Evolutionary conservation across 2,113 vertebrate genomes (phyloP).

Genomic region (Fukomys damarensis): DNA sequence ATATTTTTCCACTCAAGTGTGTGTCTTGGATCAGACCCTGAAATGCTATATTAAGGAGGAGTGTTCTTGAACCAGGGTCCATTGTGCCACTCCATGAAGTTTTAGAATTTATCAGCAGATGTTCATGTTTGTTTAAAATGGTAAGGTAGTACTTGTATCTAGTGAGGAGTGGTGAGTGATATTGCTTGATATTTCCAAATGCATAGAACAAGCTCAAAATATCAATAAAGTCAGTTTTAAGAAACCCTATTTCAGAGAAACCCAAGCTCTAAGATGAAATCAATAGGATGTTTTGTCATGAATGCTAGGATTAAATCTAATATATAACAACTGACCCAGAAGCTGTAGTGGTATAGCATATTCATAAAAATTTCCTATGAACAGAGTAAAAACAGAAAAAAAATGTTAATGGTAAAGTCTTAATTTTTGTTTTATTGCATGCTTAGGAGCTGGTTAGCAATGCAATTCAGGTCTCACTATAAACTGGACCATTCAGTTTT

Average conservation of each 20-base stretch:
- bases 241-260: background rate
- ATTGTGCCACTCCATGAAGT: background rate
- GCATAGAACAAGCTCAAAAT: background rate
- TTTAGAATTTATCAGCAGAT: background rate
- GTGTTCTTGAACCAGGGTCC: rapidly evolving
- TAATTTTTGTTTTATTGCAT: background rate
- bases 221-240: background rate
- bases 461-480: background rate
- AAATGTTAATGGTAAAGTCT: background rate
- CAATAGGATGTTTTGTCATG: background rate
- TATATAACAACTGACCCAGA: background rate
- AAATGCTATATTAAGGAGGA: background rate
- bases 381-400: background rate
- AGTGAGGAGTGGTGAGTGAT: background rate
- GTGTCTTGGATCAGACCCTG: rapidly evolving
- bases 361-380: background rate
- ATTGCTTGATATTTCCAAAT: too few species aligned
- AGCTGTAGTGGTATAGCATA: background rate
- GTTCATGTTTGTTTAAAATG: background rate
- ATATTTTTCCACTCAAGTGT: background rate
- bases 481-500: background rate
- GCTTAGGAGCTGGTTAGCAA: background rate
- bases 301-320: background rate
- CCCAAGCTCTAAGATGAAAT: background rate
- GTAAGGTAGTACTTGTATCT: background rate